phyloP scores from a whole-genome alignment of 2,888 invertebrate species.

The Blera fallax region DNA sequence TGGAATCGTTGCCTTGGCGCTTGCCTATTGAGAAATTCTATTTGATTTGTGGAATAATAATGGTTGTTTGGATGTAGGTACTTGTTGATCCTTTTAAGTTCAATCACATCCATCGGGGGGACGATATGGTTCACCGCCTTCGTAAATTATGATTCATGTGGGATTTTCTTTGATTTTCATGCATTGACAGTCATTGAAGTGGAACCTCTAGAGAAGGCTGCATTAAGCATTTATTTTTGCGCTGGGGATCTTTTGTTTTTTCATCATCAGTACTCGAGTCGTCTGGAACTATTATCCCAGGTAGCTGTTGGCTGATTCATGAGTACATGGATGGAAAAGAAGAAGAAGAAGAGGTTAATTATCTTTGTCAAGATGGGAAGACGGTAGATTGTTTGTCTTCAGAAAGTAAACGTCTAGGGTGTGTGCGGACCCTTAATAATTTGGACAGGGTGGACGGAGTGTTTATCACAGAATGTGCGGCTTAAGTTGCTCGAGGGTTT shows the following conservation, averaged over 20 bases:
- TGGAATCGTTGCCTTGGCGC: neutral
- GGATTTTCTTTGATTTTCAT: neutral
- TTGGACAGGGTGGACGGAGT: too few species aligned
- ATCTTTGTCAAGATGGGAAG: too few species aligned
- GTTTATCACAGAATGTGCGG: too few species aligned
- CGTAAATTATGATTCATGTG: constrained; percentile 11
- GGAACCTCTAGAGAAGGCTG: neutral
- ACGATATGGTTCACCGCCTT: constrained; percentile 42
- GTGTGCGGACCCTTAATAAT: too few species aligned
- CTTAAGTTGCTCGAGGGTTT: too few species aligned
- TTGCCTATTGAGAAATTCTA: neutral
- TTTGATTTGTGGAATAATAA: constrained; percentile 10
- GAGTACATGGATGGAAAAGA: neutral
- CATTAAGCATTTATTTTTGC: neutral
- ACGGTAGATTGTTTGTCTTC: too few species aligned
- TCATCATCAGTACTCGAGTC: neutral
- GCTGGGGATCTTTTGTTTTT: neutral
- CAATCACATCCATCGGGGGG: constrained; percentile 37
- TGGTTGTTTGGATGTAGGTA: neutral
- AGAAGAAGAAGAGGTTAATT: too few species aligned
- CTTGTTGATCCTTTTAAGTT: constrained; percentile 61
- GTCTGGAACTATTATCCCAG: neutral
- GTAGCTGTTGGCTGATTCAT: neutral
- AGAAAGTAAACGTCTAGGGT: too few species aligned
- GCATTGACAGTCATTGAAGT: neutral